A percentile compares a stretch with the other conserved stretches of the same genome.
These are phyloP conservation scores for Melospiza melodia DNA, from an alignment of 2,113 vertebrate genomes.

Conservation along the genomic window DNA sequence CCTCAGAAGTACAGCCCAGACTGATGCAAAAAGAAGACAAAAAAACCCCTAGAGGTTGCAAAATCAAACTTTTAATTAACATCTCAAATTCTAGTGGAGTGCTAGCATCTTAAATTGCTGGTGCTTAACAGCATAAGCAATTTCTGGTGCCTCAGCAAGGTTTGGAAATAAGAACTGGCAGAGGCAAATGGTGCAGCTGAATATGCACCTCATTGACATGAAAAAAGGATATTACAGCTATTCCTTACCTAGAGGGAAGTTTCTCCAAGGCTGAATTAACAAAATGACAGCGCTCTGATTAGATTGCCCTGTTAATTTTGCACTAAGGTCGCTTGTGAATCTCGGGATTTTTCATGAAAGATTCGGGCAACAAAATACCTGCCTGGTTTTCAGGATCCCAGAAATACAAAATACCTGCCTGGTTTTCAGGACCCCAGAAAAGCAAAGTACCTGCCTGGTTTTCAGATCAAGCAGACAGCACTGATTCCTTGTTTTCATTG, in stretches of 20 bases:
- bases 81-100: not conserved
- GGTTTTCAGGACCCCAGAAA: not conserved
- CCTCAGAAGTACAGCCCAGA: not conserved
- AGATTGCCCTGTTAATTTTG: not conserved
- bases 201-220: not conserved
- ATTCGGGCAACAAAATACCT: not conserved
- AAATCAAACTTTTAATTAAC: constrained; percentile 8
- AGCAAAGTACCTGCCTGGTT: not conserved
- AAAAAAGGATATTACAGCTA: not conserved
- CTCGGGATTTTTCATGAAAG: not conserved
- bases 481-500: not conserved
- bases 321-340: not conserved
- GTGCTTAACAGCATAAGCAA: not conserved
- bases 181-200: not conserved
- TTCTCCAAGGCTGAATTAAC: constrained; percentile 11
- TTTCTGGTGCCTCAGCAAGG: not conserved
- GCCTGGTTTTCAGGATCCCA: not conserved
- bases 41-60: not conserved
- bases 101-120: not conserved
- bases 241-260: not conserved
- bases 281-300: not conserved
- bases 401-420: too few species aligned
- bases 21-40: not conserved
- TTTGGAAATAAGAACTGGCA: not conserved
- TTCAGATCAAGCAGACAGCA: not conserved